These are phyloP conservation scores for Trissolcus basalis DNA, from an alignment of 1,140 invertebrate species.

Conservation along the genomic window DNA sequence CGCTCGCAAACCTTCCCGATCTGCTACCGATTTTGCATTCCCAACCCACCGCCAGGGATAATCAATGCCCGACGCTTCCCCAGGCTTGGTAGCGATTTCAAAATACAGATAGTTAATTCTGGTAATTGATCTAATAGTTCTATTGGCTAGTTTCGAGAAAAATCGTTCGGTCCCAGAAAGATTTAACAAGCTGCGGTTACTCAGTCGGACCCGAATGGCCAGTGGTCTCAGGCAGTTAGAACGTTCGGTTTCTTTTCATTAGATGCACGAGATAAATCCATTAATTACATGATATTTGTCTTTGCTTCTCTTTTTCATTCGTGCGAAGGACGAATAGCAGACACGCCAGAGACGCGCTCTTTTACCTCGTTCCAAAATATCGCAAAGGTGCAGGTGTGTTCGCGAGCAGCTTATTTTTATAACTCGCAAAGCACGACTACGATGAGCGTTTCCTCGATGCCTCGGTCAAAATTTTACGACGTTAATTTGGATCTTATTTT, in stretches of 20 bases:
- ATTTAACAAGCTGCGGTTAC: conserved; percentile 5
- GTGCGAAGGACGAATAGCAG: not conserved
- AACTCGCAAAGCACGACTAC: too few relatives aligned
- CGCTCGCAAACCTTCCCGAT: conserved; percentile 7
- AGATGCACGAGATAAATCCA: conserved; percentile 21
- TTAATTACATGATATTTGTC: conserved; percentile 31
- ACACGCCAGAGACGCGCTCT: conserved; percentile 15
- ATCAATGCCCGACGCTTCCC: conserved; percentile 6
- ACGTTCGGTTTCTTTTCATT: conserved; percentile 24
- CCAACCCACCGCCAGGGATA: conserved; percentile 1
- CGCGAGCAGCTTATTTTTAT: too few relatives aligned
- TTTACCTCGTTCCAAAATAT: conserved; percentile 38
- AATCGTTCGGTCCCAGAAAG: not conserved
- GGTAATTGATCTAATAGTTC: conserved; percentile 22
- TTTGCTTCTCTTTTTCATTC: conserved; percentile 8
- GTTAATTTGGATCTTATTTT: too few relatives aligned
- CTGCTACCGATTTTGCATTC: conserved; percentile 26
- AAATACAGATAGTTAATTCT: conserved; percentile 8
- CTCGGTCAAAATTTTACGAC: too few relatives aligned
- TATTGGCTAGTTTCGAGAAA: conserved; percentile 6
- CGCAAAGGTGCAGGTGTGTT: conserved; percentile 46
- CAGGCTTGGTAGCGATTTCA: too few relatives aligned
- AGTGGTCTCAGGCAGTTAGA: conserved; percentile 1
- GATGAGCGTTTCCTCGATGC: too few relatives aligned
- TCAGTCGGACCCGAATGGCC: not conserved